phyloP scores from a whole-genome alignment of 2,797 vertebrate species.

The Sebastes wilsoni region DNA sequence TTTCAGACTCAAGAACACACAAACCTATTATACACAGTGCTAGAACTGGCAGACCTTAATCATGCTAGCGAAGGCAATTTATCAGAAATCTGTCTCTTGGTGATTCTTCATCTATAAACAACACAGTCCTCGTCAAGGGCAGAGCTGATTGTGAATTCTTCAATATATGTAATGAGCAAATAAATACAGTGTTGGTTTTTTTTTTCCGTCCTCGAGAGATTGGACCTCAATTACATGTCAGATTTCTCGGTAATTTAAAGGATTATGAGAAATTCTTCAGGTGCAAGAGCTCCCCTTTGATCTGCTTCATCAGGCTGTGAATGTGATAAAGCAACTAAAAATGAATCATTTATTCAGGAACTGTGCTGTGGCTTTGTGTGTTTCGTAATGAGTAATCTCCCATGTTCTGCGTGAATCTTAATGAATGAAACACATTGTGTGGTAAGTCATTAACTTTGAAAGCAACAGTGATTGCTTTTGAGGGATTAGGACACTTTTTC shows the following conservation, averaged over 20 bases:
- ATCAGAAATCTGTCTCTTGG: not conserved
- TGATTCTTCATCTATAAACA: not conserved
- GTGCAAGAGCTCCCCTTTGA: conserved; percentile 37
- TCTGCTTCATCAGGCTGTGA: conserved; percentile 54
- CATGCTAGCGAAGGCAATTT: not conserved
- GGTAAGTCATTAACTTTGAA: conserved; percentile 78
- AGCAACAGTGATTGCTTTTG: conserved; percentile 74
- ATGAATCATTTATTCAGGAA: conserved; percentile 62
- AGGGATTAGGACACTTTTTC: conserved; percentile 68
- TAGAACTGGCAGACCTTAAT: not conserved
- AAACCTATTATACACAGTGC: not conserved
- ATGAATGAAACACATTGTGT: conserved; percentile 75
- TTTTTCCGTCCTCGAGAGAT: conserved; percentile 1
- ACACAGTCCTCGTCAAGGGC: not conserved
- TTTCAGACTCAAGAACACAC: not conserved
- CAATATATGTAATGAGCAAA: conserved; percentile 2
- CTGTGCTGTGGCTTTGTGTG: conserved; percentile 48
- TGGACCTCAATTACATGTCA: conserved; percentile 36
- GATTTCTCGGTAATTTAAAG: conserved; percentile 47
- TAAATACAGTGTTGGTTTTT: not conserved
- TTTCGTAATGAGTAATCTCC: conserved; percentile 71
- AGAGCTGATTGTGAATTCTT: conserved; percentile 12
- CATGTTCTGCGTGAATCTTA: conserved; percentile 72
- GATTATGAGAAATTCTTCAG: conserved; percentile 64
- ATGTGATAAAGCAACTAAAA: conserved; percentile 53